A percentile compares a stretch with the other conserved stretches of the same genome.
Conservation (phyloP, 2,797 vertebrate genomes). For the Tokudaia tokunoshimensis region DNA sequence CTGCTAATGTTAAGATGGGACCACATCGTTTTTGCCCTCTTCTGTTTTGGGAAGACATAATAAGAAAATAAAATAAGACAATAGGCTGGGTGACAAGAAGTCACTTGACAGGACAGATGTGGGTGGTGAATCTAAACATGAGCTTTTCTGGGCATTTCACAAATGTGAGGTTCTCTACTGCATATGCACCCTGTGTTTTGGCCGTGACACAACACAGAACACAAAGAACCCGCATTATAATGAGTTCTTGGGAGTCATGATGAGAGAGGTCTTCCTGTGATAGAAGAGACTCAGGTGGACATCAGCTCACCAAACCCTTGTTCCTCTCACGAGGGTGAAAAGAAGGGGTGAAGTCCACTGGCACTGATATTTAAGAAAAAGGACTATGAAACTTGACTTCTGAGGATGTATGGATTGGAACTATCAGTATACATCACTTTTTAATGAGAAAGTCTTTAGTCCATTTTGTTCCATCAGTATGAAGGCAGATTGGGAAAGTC, state of each 20-base stretch:
- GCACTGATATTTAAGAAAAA: not conserved
- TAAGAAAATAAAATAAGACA: not conserved
- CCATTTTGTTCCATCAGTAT: not conserved
- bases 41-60: not conserved
- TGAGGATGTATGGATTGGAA: slow-evolving; percentile 14
- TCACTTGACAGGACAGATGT: not conserved
- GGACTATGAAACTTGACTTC: not conserved
- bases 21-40: not conserved
- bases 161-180: not conserved
- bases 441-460: not conserved
- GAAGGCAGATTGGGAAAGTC: not conserved
- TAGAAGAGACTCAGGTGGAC: not conserved
- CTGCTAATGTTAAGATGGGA: not conserved
- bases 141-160: not conserved
- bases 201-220: not conserved
- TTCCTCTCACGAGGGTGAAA: not conserved
- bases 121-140: not conserved
- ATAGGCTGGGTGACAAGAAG: not conserved
- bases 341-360: not conserved
- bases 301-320: not conserved
- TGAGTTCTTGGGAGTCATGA: not conserved
- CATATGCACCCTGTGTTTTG: not conserved
- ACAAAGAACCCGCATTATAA: not conserved
- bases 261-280: not conserved
- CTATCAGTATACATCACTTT: not conserved